Evolutionary conservation across 2,888 invertebrate species (phyloP).

Genomic region (Nezara viridula): DNA sequence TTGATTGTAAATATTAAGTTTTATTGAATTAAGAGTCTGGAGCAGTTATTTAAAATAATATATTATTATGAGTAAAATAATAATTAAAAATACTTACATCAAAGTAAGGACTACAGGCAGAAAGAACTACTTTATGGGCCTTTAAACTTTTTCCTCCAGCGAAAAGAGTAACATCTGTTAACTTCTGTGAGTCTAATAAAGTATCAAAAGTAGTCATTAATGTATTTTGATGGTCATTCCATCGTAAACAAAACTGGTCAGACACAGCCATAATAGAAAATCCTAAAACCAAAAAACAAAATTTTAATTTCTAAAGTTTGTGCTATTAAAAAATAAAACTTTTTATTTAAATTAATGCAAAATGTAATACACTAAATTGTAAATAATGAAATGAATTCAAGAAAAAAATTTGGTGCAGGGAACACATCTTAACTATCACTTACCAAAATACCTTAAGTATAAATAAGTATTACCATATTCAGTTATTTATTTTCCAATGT

Average conservation of each 20-base stretch:
- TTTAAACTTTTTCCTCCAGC: slow-evolving; percentile 92
- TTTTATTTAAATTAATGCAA: too few relatives aligned
- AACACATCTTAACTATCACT: too few relatives aligned
- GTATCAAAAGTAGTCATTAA: slow-evolving; percentile 93
- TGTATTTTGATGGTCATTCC: slow-evolving; percentile 96
- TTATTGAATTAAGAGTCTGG: too few relatives aligned
- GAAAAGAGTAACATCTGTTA: slow-evolving; percentile 93
- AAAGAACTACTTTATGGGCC: slow-evolving; percentile 94
- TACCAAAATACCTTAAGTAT: too few relatives aligned
- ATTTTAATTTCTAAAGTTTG: neutral
- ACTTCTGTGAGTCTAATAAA: slow-evolving; percentile 88
- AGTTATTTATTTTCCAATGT: too few relatives aligned
- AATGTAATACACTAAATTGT: too few relatives aligned
- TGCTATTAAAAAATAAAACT: neutral
- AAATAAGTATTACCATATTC: too few relatives aligned
- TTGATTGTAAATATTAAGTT: too few relatives aligned
- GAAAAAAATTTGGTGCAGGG: too few relatives aligned
- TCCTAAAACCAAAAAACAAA: slow-evolving; percentile 30
- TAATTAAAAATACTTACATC: slow-evolving; percentile 67
- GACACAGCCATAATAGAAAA: slow-evolving; percentile 70
- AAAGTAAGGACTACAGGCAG: slow-evolving; percentile 76
- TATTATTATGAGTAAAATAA: neutral
- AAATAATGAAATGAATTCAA: too few relatives aligned
- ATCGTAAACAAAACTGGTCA: slow-evolving; percentile 93
- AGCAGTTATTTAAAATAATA: too few relatives aligned